These are phyloP conservation scores for Ceyx erithaca DNA, from an alignment of 2,797 vertebrate species.

Conservation along the genomic window DNA sequence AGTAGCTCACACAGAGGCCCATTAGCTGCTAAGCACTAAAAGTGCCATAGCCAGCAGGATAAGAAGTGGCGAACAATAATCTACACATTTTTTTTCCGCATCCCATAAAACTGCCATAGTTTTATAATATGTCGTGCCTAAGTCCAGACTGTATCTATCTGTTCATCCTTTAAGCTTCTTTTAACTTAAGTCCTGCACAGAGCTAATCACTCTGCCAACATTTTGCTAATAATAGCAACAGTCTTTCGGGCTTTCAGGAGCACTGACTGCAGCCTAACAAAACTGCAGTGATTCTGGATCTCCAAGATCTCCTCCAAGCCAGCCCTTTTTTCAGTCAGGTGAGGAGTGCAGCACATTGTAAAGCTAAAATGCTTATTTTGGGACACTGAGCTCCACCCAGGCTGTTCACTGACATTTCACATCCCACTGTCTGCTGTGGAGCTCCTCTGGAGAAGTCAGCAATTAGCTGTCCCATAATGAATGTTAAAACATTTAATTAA, in stretches of 20 bases:
- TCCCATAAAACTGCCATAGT: background rate
- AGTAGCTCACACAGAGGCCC: background rate
- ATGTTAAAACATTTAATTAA: constrained; percentile 43
- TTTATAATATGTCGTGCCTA: background rate
- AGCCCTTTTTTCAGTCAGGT: background rate
- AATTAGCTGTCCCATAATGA: background rate
- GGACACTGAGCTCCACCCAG: background rate
- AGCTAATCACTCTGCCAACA: background rate
- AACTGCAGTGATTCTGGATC: background rate
- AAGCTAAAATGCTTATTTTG: background rate
- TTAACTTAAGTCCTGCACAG: background rate
- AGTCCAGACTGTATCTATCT: background rate
- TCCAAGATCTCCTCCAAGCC: background rate
- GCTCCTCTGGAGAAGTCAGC: background rate
- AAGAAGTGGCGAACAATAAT: background rate
- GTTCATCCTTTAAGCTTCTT: constrained; percentile 35
- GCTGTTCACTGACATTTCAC: background rate
- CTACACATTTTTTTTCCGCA: background rate
- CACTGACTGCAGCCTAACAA: background rate
- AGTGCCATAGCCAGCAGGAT: background rate
- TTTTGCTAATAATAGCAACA: constrained; percentile 27
- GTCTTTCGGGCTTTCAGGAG: background rate
- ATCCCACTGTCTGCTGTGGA: background rate
- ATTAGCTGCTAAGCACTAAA: background rate
- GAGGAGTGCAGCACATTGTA: background rate